Base-by-base conservation (phyloP, 64 coral and sea anemone species). In the Trachythela sp. region DNA sequence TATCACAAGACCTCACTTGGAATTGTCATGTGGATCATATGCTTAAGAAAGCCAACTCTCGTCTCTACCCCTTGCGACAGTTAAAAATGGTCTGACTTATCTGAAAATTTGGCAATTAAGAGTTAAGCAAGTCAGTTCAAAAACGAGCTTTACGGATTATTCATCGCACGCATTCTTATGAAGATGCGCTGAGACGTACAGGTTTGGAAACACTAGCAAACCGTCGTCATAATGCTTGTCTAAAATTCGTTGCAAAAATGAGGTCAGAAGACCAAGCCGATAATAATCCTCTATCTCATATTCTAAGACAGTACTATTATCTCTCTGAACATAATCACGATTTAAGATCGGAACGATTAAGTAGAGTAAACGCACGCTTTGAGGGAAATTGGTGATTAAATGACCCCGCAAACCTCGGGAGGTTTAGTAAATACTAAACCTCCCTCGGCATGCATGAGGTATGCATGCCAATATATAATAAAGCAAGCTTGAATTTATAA, bases 41-140 rank as follows among this genome's bases (percentile, higher is more conserved):
- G 10, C 13, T 72, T 13, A 31, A 72, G 68, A 72, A 72, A 72
- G 68, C 68, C 24, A 72, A 72, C 68, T 72, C 68, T 22, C 68
- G 68, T 13, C 24, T 72, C 26, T 72, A 72, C 27, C 15, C 68
- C 14, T 22, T 72, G 32, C 14, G 68, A 26, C 68, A 30, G 10
- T 72, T 72, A 10, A 72, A 72, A 26, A 72, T 88, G 86, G 86
- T 22, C 48, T 7, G 48, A 26, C 24, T 64, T 88, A 36, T 20
- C 86, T 68, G n/a, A 22, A 20, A 60, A 58, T 36, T 88, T 88
- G 58, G 33, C 50, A 32, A 41, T n/a, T n/a, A n/a, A n/a, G n/a
- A 88, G 50, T 36, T 59, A n/a, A 67, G 64, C 30, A 49, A 87
- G n/a, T n/a, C n/a, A n/a, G n/a, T n/a, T n/a, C n/a, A n/a, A n/a